Conservation (phyloP, 1,140 invertebrate species). For the Latrodectus geometricus region DNA sequence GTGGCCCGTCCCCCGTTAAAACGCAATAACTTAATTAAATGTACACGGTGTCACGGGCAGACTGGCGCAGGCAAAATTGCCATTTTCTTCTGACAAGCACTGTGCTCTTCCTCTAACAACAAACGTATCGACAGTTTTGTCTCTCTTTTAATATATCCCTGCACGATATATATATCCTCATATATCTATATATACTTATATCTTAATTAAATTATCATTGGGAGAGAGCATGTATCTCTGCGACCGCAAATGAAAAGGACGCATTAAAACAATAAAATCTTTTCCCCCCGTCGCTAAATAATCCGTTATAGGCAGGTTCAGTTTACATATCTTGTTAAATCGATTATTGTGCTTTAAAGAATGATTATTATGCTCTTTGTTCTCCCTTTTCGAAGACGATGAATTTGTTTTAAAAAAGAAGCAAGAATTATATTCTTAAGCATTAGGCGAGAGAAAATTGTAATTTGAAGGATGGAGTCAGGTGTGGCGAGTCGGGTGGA, state of each 20-base stretch:
- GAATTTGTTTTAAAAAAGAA: slow-evolving; percentile 52
- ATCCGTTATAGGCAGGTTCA: slow-evolving; percentile 40
- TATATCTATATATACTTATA: slow-evolving; percentile 58
- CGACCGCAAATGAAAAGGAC: slow-evolving; percentile 62
- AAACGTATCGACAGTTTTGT: slow-evolving; percentile 55
- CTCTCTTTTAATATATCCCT: slow-evolving; percentile 55
- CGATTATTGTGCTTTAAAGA: slow-evolving; percentile 61
- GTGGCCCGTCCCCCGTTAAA: slow-evolving; percentile 33
- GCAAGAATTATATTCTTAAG: neutral
- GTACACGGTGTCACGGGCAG: slow-evolving; percentile 51
- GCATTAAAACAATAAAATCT: slow-evolving; percentile 61
- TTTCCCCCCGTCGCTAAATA: slow-evolving; percentile 33
- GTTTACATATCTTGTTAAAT: slow-evolving; percentile 62
- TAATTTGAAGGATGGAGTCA: slow-evolving; percentile 34
- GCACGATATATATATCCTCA: neutral
- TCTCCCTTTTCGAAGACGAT: slow-evolving; percentile 10
- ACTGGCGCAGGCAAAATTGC: slow-evolving; percentile 42
- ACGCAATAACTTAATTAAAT: slow-evolving; percentile 62
- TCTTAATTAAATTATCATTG: slow-evolving; percentile 61
- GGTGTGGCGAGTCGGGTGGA: neutral
- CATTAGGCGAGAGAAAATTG: slow-evolving; percentile 7
- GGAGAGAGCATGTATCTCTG: slow-evolving; percentile 50
- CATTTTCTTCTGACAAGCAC: slow-evolving; percentile 59
- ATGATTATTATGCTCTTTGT: slow-evolving; percentile 62
- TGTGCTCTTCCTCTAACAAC: slow-evolving; percentile 42